These are phyloP conservation scores for Tachystola acroxantha DNA, from an alignment of 2,888 invertebrate species.

Conservation along the genomic window DNA sequence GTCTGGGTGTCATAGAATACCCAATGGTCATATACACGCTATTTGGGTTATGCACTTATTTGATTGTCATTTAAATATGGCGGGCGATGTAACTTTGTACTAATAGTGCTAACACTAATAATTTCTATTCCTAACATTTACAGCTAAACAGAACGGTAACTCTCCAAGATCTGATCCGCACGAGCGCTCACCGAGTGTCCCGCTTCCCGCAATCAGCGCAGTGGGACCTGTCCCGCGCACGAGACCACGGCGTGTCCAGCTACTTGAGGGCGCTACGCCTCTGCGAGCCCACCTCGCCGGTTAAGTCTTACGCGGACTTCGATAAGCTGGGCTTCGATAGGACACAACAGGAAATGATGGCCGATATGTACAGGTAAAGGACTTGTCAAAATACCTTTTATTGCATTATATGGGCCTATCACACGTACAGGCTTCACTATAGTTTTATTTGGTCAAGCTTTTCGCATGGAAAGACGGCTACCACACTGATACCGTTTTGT, in stretches of 20 bases:
- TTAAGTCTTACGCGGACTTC: constrained; percentile 79
- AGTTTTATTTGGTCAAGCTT: no score
- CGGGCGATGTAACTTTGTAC: no score
- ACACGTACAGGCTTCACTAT: no score
- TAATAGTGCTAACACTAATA: no score
- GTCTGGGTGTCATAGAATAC: no score
- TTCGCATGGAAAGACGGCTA: no score
- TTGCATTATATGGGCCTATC: no score
- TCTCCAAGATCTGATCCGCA: constrained; percentile 80
- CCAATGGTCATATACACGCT: no score
- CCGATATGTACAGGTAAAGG: constrained; percentile 85
- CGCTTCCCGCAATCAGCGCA: constrained; percentile 70
- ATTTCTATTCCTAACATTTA: background rate
- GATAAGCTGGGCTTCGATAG: constrained; percentile 73
- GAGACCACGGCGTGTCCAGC: constrained; percentile 90
- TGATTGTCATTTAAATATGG: no score
- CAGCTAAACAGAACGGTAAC: constrained; percentile 79
- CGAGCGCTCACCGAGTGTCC: constrained; percentile 81
- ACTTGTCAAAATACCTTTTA: no score
- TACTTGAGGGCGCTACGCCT: constrained; percentile 83
- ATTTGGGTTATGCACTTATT: no score
- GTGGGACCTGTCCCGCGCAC: constrained; percentile 72
- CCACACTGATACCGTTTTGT: no score
- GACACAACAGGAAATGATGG: constrained; percentile 80
- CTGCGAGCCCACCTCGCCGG: constrained; percentile 77